Base-by-base conservation (phyloP, 2,888 invertebrate species). In the Latrodectus elegans region DNA sequence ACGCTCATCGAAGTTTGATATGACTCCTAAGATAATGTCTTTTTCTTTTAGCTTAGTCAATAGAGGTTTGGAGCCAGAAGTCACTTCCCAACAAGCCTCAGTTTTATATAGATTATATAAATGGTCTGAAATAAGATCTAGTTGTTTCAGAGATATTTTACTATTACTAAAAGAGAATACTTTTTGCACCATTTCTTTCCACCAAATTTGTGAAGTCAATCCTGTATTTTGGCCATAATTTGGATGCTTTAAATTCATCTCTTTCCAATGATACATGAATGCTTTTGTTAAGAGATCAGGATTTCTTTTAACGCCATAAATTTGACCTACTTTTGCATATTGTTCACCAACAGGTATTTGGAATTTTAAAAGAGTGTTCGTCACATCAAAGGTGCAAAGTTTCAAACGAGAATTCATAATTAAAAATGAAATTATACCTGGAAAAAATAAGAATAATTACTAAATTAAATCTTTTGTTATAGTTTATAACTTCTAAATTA, bases 1-100 rank as follows among this genome's bases (percentile, higher is more conserved):
- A 53, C 97, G 94, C 53, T 96, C 95, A 93, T 98, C 98, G 93
- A 95, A 97, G 92, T 98, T 98, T 9, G 97, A 97, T 90, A 98
- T 95, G 0, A 97, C 94, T 4, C 97, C 97, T 70, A 97, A 90
- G 14, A 88, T 86, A 22, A 90, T 22, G 26, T 89, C 14, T 38
- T 87, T 84, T 51, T 85, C 52, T 51, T 92, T 93, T 10, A 97
- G 92, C 88, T 94, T 93, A 49, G 94, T 92, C 1, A 97, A 92
- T n/a, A 96, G 92, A 83, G 94, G 94, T 12, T 94, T 91, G 38
- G 94, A 94, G 17, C 96, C 96, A 72, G 95, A 93, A 90, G 94
- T 94, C 53, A 94, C 93, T 91, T 94, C 93, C 97, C 97, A 98
- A 91, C 95, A 95, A 83, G 94, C 94, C 0, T 94, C 92, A 0